Base-by-base conservation (phyloP, 2,113 vertebrate genomes). In the Gopherus flavomarginatus region DNA sequence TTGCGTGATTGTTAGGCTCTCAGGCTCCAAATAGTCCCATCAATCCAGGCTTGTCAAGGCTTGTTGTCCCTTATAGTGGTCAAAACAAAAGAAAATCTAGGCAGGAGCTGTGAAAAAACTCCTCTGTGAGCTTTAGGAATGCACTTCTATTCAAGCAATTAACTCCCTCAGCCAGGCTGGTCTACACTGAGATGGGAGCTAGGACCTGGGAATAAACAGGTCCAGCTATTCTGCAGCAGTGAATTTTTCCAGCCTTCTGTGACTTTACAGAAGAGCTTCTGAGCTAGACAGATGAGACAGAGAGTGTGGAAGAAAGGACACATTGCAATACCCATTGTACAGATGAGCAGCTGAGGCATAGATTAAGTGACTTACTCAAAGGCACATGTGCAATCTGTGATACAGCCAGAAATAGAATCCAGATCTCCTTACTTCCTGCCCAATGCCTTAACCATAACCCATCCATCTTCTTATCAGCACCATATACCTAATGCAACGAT, bases 31-130 rank as follows among this genome's bases (percentile, higher is more conserved):
- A 95, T 86, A 95, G 93, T 75, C 80, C 88, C 89, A 96, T 96
- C 95, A 96, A 96, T 96, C 95, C 89, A 89, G 75, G 83, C 92
- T 90, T 96, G 93, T 95, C 95, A 96, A 92, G 93, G 89, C 90
- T 83, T 93, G 91, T 86, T 92, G 93, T 96, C 92, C 92, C 92
- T 88, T 88, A 85, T 50, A 89, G 91, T 92, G 91, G 92, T 90
- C 86, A 93, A 80, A 87, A 89, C 78, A 86, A 93, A 94, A 87
- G 79, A 81, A 95, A 86, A 92, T 92, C 88, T 62, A 92, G 83
- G 89, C 82, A 94, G 87, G 83, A 90, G 91, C 77, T 86, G 91
- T 80, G 81, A 86, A 81, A 86, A 94, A 79, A 88, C 42, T 75
- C 65, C 35, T 89, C 65, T 83, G 72, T 83, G 87, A 84, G 50